Percentiles rank a stretch among this genome's conserved stretches.
Evolutionary conservation across 2,113 vertebrate species (phyloP).

Genomic region (Oreochromis tanganicae): DNA sequence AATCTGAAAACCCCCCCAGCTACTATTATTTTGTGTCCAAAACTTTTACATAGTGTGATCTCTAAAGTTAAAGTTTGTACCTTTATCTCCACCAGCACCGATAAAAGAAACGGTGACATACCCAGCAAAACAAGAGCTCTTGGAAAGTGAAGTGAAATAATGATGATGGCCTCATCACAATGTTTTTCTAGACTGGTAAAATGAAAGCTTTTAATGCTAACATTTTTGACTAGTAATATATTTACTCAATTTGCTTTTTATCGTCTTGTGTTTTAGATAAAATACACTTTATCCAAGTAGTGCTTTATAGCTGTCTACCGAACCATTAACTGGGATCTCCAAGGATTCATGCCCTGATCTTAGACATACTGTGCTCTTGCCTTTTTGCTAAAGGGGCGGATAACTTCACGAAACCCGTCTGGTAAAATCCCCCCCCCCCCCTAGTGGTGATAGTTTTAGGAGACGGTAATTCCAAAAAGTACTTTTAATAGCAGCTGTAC

Average conservation of each 20-base stretch:
- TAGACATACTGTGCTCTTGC: neutral
- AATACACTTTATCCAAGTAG: neutral
- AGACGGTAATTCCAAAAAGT: neutral
- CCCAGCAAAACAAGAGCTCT: neutral
- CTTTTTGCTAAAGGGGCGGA: neutral
- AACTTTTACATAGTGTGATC: neutral
- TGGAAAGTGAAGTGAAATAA: neutral
- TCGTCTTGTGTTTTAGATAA: neutral
- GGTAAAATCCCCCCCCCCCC: neutral
- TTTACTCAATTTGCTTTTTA: neutral
- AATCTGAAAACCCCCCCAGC: neutral
- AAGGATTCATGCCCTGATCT: neutral
- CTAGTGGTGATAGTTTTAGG: neutral
- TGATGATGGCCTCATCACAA: neutral
- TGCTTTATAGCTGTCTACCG: neutral
- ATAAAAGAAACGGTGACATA: neutral
- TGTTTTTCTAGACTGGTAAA: neutral
- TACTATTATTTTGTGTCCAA: neutral
- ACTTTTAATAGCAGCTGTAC: neutral
- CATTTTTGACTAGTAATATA: neutral
- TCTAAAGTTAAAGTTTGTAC: neutral
- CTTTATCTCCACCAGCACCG: neutral
- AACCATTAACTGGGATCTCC: neutral
- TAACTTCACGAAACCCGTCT: neutral
- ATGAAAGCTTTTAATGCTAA: neutral